Base-by-base conservation (phyloP, 2,797 vertebrate genomes). In the Prunella strophiata region DNA sequence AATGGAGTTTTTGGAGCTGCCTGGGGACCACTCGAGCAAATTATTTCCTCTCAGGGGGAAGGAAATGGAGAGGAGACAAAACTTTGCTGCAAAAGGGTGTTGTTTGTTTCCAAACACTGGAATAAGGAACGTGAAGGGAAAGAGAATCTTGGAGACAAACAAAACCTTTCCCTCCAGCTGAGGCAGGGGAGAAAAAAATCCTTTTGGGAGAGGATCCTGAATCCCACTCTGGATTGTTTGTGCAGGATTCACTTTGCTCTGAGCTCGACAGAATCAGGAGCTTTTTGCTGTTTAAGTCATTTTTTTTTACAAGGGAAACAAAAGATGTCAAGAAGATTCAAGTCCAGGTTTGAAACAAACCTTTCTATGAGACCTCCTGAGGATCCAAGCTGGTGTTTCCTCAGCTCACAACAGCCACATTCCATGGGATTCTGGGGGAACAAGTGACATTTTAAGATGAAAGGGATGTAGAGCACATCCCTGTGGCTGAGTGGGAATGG, bases 321-420 rank as follows among this genome's bases (percentile, higher is more conserved):
- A 79, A 92, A 77, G 50, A 40, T 18, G 91, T 84, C 85, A 77
- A 43, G 70, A 81, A 96, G 68, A 95, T 85, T 87, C 77, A 70
- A 48, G 36, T 51, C 91, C 29, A 32, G 62, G 47, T 59, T 82
- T 59, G 88, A 76, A 84, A 38, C 27, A 38, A 91, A 32, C 55
- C 74, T 92, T 80, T 88, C 77, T 30, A 1, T 26, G 75, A n/a
- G 85, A 47, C 32, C 90, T 91, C 80, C 67, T 3, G 70, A 85
- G 91, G 80, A 79, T 74, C 85, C 85, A 51, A 21, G 40, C 6
- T 10, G 73, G 70, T 26, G 62, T 81, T 95, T 91, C 36, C 72
- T 92, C 3, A 0, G 85, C 87, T 55, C 76, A 14, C 20, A 48
- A 8, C 2, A 23, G 48, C 18, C 21, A 19, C 7, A 2, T 80